Percentiles rank a stretch among this genome's conserved stretches.
These are phyloP conservation scores for Ceratosolen fusciceps DNA, from an alignment of 1,140 invertebrate genomes.

Conservation along the genomic window DNA sequence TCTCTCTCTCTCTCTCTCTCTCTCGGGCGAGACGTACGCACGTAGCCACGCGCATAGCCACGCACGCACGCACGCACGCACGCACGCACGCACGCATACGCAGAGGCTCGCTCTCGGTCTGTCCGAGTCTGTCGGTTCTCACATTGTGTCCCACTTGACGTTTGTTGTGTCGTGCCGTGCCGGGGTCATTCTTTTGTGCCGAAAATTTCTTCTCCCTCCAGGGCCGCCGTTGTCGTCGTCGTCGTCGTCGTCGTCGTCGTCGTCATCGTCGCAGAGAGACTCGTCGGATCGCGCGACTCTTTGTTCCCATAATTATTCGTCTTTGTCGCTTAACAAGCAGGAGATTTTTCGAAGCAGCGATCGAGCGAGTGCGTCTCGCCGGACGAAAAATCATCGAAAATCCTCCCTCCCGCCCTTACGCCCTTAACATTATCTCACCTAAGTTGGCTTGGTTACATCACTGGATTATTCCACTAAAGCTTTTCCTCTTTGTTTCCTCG, in stretches of 20 bases:
- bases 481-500: conserved; percentile 40
- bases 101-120: conserved; percentile 8
- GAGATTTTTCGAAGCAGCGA: conserved; percentile 28
- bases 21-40: no score
- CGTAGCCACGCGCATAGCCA: no score
- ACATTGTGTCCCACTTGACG: conserved; percentile 44
- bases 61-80: no score
- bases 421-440: no score
- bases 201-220: conserved; percentile 30
- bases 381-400: no score
- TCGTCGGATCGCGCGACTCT: background rate
- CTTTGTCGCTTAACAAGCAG: conserved; percentile 34
- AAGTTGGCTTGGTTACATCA: background rate
- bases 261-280: no score
- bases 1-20: no score
- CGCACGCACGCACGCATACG: no score
- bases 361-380: conserved; percentile 16
- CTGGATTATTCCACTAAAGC: conserved; percentile 19
- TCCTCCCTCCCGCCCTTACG: no score
- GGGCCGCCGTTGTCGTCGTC: background rate
- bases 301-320: conserved; percentile 46
- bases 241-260: no score
- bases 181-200: conserved; percentile 26
- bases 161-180: conserved; percentile 28
- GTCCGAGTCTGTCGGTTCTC: background rate